phyloP scores from a whole-genome alignment of 2,797 vertebrate species.

The Urocyon cinereoargenteus region DNA sequence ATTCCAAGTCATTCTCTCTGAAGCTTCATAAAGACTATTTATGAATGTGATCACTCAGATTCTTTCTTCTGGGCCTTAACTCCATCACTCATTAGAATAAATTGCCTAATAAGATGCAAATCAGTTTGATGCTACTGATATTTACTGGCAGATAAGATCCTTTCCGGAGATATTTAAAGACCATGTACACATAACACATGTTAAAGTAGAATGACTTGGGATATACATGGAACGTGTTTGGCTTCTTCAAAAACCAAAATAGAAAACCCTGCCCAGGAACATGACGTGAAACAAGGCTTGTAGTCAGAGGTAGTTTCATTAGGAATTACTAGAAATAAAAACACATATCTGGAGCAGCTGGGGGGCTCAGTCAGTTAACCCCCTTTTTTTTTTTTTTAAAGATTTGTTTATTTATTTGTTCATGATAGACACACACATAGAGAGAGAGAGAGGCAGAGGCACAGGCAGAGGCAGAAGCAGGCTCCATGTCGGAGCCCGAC shows the following conservation, averaged over 20 bases:
- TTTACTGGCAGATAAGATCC: background rate
- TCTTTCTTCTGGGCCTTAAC: background rate
- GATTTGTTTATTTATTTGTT: too few relatives aligned
- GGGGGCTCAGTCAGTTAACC: background rate
- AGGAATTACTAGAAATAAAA: slow-evolving; percentile 14
- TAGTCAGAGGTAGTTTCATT: background rate
- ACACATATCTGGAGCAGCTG: background rate
- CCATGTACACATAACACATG: background rate
- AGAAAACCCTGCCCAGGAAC: background rate
- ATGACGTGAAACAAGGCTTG: background rate
- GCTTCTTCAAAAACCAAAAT: slow-evolving; percentile 33
- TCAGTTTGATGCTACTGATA: background rate
- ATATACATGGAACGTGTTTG: background rate
- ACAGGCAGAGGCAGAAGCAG: too few relatives aligned
- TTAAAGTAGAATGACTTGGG: background rate
- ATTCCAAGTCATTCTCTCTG: background rate
- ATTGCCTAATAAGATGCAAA: background rate
- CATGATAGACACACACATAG: too few relatives aligned
- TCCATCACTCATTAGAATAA: background rate
- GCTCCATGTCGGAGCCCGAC: too few relatives aligned
- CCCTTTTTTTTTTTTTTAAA: too few relatives aligned
- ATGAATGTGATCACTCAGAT: background rate
- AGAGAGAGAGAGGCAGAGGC: too few relatives aligned
- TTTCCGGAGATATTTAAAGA: background rate
- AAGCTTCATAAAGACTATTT: background rate